Evolutionary conservation across 2,113 vertebrate genomes (phyloP), one percentile per base, ranked within the genome.

Genomic region (Sinocyclocheilus grahami): DNA sequence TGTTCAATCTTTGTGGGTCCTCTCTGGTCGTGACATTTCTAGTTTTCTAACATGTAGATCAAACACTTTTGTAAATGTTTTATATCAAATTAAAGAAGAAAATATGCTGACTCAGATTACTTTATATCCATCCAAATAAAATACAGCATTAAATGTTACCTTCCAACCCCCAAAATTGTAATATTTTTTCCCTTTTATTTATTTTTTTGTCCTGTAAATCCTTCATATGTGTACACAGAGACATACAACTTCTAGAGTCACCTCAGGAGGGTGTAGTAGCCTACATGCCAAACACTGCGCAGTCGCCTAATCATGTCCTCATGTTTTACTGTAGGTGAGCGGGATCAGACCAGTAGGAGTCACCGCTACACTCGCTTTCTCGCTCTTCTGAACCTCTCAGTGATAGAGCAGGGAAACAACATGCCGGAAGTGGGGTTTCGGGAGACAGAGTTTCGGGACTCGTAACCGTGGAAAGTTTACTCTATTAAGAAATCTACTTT

Each of bases 391-490:
- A 75, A 39, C 37, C 11, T 71, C 85, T 82, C 77, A 22, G 88
- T 82, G 82, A 87, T 71, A 65, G 69, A 87, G 85, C 22, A 42
- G 60, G 20, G 85, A 85, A 89, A 87, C 88, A 85, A 85, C 67
- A 89, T 89, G 88, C 88, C 88, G 88, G 88, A 89, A 89, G 88
- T 87, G 37, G 71, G 39, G 11, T 85, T 78, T 87, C 39, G 62
- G 78, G 88, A 87, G 69, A 78, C 82, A 24, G 71, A 77, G 82
- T 85, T 86, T 60, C 48, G 67, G 60, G 78, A 89, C n/a, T 89
- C 75, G 83, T 87, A 78, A 89, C 51, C 27, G 82, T 88, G 55
- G 82, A 77, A 77, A 48, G 72, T 82, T 82, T 76, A 18, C 46
- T 58, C 63, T 11, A 30, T 22, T 46, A 24, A 84, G 16, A 69